Percentiles rank a stretch among this genome's conserved stretches.
Conservation (phyloP, 2,797 vertebrate species). For the Hemibagrus guttatus region DNA sequence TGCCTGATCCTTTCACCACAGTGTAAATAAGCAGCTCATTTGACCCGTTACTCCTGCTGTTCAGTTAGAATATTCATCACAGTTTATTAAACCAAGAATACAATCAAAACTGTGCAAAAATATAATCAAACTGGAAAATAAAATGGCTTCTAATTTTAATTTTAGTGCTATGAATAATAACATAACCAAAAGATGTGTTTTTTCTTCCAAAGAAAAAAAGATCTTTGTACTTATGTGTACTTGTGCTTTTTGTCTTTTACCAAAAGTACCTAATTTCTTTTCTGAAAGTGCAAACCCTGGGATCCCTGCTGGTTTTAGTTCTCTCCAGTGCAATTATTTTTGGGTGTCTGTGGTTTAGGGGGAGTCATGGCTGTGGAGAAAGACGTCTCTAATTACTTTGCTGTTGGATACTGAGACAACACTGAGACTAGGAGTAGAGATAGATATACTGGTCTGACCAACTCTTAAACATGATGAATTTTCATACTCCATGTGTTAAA, state of each 20-base stretch:
- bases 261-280: constrained; percentile 3
- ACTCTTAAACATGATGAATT: not conserved
- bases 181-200: not conserved
- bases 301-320: constrained; percentile 16
- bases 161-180: not conserved
- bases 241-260: not conserved
- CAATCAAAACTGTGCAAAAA: not conserved
- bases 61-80: not conserved
- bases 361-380: constrained; percentile 20
- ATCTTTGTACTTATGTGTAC: not conserved
- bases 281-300: constrained; percentile 10
- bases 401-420: constrained; percentile 21
- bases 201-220: not conserved
- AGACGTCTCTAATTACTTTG: constrained; percentile 38
- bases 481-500: constrained; percentile 7
- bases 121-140: not conserved
- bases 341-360: constrained; percentile 29
- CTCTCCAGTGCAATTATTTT: constrained; percentile 24
- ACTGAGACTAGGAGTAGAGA: constrained; percentile 2
- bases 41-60: not conserved
- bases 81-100: not conserved
- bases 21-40: not conserved
- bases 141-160: not conserved
- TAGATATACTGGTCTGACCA: not conserved
- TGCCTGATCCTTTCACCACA: not conserved